A percentile compares a stretch with the other conserved stretches of the same genome.
Evolutionary conservation across 2,797 vertebrate genomes (phyloP).

Genomic region (Odontamblyopus lacepedii): DNA sequence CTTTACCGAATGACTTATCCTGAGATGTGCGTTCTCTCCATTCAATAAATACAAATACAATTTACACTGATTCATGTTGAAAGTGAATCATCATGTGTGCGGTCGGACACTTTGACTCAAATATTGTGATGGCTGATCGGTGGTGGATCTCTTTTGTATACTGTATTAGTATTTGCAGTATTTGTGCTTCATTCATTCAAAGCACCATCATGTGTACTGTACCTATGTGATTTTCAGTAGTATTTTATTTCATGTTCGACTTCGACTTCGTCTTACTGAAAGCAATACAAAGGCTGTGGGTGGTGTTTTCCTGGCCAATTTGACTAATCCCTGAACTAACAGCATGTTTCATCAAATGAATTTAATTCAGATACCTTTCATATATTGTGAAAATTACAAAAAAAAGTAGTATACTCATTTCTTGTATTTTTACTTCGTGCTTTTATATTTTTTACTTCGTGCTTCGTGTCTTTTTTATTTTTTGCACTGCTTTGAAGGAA

Average conservation of each 20-base stretch:
- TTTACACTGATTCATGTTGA: conserved; percentile 11
- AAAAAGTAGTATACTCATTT: neutral
- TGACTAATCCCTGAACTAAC: neutral
- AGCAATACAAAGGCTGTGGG: neutral
- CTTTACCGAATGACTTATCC: neutral
- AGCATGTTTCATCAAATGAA: neutral
- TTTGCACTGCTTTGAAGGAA: neutral
- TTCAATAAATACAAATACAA: neutral
- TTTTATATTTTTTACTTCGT: neutral
- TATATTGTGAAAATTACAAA: neutral
- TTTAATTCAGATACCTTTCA: neutral
- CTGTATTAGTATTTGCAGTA: neutral
- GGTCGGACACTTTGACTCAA: conserved; percentile 12
- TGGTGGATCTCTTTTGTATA: neutral
- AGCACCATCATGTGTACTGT: too few species aligned
- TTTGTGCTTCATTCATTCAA: neutral
- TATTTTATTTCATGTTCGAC: neutral
- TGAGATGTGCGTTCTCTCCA: neutral
- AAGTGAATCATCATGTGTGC: conserved; percentile 5
- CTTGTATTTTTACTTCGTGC: neutral
- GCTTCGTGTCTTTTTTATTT: neutral
- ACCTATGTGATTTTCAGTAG: too few species aligned
- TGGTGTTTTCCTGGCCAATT: neutral
- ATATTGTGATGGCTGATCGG: neutral
- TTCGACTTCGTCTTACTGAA: neutral